Base-by-base conservation (phyloP, 2,113 vertebrate genomes). In the Petromus typicus region DNA sequence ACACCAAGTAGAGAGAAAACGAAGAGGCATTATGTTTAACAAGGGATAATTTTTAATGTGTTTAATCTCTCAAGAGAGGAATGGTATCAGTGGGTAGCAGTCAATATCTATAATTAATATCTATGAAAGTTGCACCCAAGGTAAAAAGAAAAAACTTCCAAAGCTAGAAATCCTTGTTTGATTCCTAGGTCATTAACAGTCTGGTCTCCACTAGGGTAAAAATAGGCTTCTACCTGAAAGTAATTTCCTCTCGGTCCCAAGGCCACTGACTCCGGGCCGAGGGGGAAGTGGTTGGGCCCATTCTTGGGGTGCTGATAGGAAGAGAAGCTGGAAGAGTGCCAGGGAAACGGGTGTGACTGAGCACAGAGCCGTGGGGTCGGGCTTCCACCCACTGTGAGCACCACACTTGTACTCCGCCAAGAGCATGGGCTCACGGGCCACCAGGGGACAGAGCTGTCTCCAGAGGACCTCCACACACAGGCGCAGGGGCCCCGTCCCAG, bases 41-140 rank as follows among this genome's bases (percentile, higher is more conserved):
- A n/a, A 67, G 89, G 32, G 67, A 17, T 2, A 3, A 25, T 20
- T 0, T 69, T 67, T 4, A 43, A 63, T 43, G 93, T 51, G 82
- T 93, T 73, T 45, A 30, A 27, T 75, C 86, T 84, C 94, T 20
- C 7, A 63, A 37, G 79, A 73, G 40, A 56, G 48, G 86, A 89
- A 43, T 48, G 78, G 71, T 73, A 82, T 66, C 90, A 43, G 75
- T 2, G 54, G 57, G 76, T 51, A 18, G n/a, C 51, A 37, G 63
- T 75, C 4, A 3, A 4, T 84, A 84, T 89, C 96, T 95, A 89
- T 84, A 86, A 96, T 97, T 95, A 94, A 89, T 85, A 96, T 91
- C 96, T 84, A n/a, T 4, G 34, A n/a, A 91, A 94, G 83, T 75
- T 91, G 86, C 90, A 79, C 40, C 54, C 57, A 45, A 83, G 56